Evolutionary conservation across 2,113 vertebrate genomes (phyloP).

Genomic region (Proterorhinus semilunaris): DNA sequence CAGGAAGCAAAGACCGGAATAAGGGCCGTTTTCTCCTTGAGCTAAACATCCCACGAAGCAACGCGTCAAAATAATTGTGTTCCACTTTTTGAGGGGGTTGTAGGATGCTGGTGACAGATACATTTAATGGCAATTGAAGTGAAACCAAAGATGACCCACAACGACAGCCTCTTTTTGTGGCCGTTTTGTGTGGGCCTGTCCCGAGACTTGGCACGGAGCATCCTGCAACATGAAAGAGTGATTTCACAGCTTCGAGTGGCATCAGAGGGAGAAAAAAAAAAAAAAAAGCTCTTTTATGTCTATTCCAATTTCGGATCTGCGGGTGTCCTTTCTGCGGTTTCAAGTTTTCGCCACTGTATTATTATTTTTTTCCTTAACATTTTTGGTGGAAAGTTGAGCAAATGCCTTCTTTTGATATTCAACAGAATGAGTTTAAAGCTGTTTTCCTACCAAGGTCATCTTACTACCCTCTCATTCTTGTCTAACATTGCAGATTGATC

Average conservation of each 20-base stretch:
- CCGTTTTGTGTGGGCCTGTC: conserved; percentile 56
- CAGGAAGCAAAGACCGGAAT: conserved; percentile 20
- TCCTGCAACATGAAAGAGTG: conserved; percentile 52
- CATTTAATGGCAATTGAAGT: conserved; percentile 35
- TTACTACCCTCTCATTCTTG: not conserved
- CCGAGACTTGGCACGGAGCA: conserved; percentile 35
- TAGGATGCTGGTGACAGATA: conserved; percentile 53
- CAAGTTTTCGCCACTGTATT: conserved; percentile 26
- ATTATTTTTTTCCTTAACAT: conserved; percentile 13
- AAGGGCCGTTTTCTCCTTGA: conserved; percentile 35
- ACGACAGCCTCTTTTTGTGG: conserved; percentile 50
- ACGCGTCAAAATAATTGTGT: conserved; percentile 38
- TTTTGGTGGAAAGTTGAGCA: not conserved
- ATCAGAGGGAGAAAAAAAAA: conserved; percentile 20
- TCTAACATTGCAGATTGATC: not conserved
- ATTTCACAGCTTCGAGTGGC: conserved; percentile 64
- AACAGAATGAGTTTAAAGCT: not conserved
- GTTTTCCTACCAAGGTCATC: not conserved
- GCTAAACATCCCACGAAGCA: conserved; percentile 19
- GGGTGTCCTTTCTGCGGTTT: conserved; percentile 23
- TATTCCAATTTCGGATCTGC: conserved; percentile 55
- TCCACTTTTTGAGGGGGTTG: conserved; percentile 34
- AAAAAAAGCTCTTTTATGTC: conserved; percentile 59
- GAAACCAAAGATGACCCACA: conserved; percentile 57
- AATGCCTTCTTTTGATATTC: not conserved